Percentiles rank a stretch among this genome's conserved stretches.
Evolutionary conservation across 2,113 vertebrate species (phyloP).

Genomic region (Heterochromis multidens): DNA sequence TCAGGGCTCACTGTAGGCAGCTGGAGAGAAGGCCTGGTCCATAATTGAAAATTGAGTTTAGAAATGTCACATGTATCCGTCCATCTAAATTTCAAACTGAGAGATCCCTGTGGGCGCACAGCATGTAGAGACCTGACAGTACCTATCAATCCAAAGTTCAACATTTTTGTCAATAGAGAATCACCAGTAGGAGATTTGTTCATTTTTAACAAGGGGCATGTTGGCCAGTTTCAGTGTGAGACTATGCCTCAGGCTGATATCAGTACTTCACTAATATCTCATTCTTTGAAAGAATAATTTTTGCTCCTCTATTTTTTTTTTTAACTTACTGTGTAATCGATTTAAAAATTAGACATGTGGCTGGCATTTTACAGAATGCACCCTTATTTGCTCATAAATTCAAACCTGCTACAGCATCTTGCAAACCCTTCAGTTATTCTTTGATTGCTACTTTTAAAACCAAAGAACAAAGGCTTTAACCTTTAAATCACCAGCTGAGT

Average conservation of each 20-base stretch:
- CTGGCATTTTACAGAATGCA: background rate
- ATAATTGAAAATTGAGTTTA: constrained; percentile 68
- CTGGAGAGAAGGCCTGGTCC: constrained; percentile 29
- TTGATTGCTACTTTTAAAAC: constrained; percentile 15
- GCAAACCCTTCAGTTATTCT: background rate
- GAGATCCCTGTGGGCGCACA: constrained; percentile 43
- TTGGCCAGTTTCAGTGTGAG: constrained; percentile 14
- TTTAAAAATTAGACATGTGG: background rate
- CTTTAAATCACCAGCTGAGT: constrained; percentile 13
- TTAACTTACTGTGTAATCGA: background rate
- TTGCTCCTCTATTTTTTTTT: background rate
- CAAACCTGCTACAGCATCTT: background rate
- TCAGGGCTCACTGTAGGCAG: constrained; percentile 57
- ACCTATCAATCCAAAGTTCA: constrained; percentile 54
- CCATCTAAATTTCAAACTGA: constrained; percentile 52
- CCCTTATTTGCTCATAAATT: background rate
- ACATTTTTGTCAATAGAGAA: constrained; percentile 49
- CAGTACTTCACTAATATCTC: background rate
- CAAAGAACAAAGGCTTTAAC: constrained; percentile 30
- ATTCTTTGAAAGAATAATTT: background rate
- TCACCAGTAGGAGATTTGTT: constrained; percentile 28
- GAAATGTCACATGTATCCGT: constrained; percentile 63
- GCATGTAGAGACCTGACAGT: constrained; percentile 33
- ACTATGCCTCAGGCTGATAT: background rate
- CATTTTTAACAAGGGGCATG: constrained; percentile 51